A percentile compares a stretch with the other conserved stretches of the same genome.
Evolutionary conservation across 2,888 invertebrate species (phyloP).

Genomic region (Caenorhabditis sinica): DNA sequence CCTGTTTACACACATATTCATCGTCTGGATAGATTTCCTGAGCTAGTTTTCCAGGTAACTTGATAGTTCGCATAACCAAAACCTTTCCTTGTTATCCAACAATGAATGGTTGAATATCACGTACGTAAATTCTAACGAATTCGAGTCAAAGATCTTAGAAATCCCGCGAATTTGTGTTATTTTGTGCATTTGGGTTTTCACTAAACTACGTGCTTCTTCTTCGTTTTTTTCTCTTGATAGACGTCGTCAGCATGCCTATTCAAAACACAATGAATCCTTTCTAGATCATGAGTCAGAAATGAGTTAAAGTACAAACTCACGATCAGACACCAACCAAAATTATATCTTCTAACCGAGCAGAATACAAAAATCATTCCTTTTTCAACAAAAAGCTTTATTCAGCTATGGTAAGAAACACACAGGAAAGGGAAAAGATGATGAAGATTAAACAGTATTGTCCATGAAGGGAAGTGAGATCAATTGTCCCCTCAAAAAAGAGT

Average conservation of each 20-base stretch:
- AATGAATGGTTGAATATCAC: neutral
- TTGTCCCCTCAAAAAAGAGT: neutral
- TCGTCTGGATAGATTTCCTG: neutral
- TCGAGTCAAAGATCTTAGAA: constrained; percentile 15
- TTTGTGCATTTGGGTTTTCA: constrained; percentile 8
- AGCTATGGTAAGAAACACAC: constrained; percentile 8
- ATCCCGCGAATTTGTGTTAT: neutral
- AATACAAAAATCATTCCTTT: neutral
- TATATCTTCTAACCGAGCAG: neutral
- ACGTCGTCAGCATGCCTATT: constrained; percentile 14
- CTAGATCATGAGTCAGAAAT: constrained; percentile 31
- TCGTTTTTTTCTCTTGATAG: neutral
- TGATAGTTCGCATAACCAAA: constrained; percentile 5
- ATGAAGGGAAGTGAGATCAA: neutral
- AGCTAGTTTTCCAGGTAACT: constrained; percentile 12
- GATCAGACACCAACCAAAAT: constrained; percentile 21
- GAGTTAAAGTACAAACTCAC: constrained; percentile 26
- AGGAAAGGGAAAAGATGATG: neutral
- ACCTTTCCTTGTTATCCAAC: neutral
- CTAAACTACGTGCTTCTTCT: constrained; percentile 27
- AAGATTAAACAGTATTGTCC: neutral
- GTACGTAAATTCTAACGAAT: neutral
- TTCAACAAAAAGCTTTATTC: constrained; percentile 37
- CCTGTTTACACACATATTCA: neutral
- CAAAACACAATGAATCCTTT: constrained; percentile 41